Base-by-base conservation (phyloP, 2,113 vertebrate genomes). In the Aldabrachelys gigantea region DNA sequence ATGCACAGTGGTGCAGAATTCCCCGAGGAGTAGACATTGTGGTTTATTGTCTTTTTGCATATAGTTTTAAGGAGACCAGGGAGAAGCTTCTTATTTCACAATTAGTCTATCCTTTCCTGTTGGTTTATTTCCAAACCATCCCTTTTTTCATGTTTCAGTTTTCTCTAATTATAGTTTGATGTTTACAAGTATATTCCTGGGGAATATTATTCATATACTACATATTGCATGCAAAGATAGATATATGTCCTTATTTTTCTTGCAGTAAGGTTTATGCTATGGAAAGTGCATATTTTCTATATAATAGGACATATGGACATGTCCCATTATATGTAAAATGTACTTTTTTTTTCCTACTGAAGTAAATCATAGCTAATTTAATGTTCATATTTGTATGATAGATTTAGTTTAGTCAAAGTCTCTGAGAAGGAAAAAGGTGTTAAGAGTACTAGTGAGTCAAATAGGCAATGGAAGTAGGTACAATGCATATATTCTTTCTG, bases 31-130 rank as follows among this genome's bases (percentile, higher is more conserved):
- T 53, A 53, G 53, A 53, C 53, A 53, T 53, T 53, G 29, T 31
- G 59, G 11, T 69, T 78, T 72, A 49, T 16, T 85, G 50, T 87
- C 38, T 47, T 72, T 62, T 19, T 8, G 12, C 50, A 56, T 35
- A 62, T 3, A 6, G 49, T 81, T 89, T 89, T 78, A 83, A 85
- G 57, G 53, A 79, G 35, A 17, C 41, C 35, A 57, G 49, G 44
- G 91, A 84, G 27, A 54, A 75, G 9, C 0, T 0, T 19, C 35
- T 10, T 2, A 16, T 4, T 76, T 38, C 1, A 0, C 12, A 9
- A 31, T 62, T n/a, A 52, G 76, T 53, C 82, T 72, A 50, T 81
- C 13, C 10, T 75, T 89, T 78, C 89, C 25, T 57, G 5, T 65
- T 85, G 69, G 10, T 41, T 92, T 90, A 50, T 65, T 90, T 22